Conservation (phyloP, 2,888 invertebrate genomes). For the Neuroscelio doddi region DNA sequence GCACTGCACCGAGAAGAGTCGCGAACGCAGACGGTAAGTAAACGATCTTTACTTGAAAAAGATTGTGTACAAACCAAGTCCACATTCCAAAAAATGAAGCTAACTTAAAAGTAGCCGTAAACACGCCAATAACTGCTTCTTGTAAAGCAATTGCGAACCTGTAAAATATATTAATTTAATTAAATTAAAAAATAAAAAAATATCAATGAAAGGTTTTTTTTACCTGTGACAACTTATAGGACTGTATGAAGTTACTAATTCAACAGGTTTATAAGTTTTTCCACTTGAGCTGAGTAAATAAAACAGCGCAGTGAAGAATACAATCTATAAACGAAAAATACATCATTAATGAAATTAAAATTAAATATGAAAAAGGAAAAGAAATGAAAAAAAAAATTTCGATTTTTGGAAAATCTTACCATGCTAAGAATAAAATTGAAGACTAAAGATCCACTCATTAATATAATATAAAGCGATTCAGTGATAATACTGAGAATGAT, state of each 20-base stretch:
- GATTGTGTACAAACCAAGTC: slow-evolving; percentile 97
- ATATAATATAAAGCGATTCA: slow-evolving; percentile 88
- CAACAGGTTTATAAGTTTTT: slow-evolving; percentile 92
- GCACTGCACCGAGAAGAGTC: slow-evolving; percentile 94
- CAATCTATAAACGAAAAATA: slow-evolving; percentile 84
- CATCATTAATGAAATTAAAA: neutral
- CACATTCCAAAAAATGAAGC: slow-evolving; percentile 97
- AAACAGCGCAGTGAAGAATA: slow-evolving; percentile 97
- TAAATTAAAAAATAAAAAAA: slow-evolving; percentile 8
- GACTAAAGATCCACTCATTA: slow-evolving; percentile 92
- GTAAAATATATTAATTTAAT: slow-evolving; percentile 46
- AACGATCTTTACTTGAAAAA: slow-evolving; percentile 95
- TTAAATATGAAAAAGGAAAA: neutral
- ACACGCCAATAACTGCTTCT: slow-evolving; percentile 93
- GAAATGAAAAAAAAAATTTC: neutral
- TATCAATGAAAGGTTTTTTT: slow-evolving; percentile 35
- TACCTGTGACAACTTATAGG: slow-evolving; percentile 80
- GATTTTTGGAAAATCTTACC: slow-evolving; percentile 73
- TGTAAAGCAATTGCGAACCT: slow-evolving; percentile 88
- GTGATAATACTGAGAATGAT: slow-evolving; percentile 88
- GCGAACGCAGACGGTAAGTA: slow-evolving; percentile 96
- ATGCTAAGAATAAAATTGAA: slow-evolving; percentile 89
- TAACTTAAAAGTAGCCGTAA: slow-evolving; percentile 97
- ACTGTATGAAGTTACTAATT: slow-evolving; percentile 87
- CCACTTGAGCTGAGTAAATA: slow-evolving; percentile 92